Evolutionary conservation across 2,888 invertebrate species (phyloP), one percentile per base, ranked within the genome.

Genomic region (Melitaea athalia): DNA sequence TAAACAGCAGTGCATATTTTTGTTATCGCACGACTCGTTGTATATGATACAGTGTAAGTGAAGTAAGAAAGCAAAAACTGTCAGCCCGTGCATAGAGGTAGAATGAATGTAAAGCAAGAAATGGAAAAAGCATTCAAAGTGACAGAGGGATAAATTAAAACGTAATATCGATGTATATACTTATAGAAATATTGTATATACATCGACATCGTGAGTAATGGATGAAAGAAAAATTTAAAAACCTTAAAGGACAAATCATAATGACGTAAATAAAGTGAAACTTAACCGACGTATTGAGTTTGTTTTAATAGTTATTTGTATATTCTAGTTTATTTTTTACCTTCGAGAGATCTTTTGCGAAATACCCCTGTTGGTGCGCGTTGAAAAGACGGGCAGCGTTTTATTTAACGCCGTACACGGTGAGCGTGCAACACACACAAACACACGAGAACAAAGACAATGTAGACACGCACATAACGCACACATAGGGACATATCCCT

Each of bases 321-420:
- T 83, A 88, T 82, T 87, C 85, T 88, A 89, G 83, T 85, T 49
- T 59, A 63, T 72, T 94, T 95, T 95, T 96, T 97, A 97, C 97
- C 97, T 97, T 97, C 97, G 96, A 97, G 96, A 95, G 97, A 97
- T 96, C 97, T 96, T 97, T 97, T 97, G 96, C 97, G 97, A 97
- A 97, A 97, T 95, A 97, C 96, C 95, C 97, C 97, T 97, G 93
- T 85, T 86, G 92, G 88, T 86, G 90, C 87, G 86, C 91, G 92
- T 87, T 90, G 92, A 87, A 85, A 73, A 89, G 88, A 78, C 86
- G 90, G 53, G 91, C 88, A 89, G 91, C 91, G 88, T 83, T 85
- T 85, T 82, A 86, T 86, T 82, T 89, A 89, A 92, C 91, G 92
- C 91, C 92, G 88, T 86, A 91, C 89, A 92, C 88, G 92, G 93